phyloP scores from a whole-genome alignment of 2,113 vertebrate genomes.

The Symphodus melops region DNA sequence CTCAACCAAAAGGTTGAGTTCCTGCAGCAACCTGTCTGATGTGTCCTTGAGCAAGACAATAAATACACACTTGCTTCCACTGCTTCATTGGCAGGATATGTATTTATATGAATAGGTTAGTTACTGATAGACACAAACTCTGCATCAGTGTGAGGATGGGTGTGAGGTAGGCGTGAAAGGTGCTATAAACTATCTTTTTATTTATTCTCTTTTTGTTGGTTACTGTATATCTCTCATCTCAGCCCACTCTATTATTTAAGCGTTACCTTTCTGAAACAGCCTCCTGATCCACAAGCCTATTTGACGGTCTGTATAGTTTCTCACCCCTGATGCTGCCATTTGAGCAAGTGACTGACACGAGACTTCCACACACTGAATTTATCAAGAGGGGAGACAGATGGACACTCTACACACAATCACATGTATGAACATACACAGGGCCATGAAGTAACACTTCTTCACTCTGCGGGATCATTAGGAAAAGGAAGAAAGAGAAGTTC shows the following conservation, averaged over 20 bases:
- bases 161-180: too few species aligned
- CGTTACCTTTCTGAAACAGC: conserved; percentile 3
- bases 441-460: conserved; percentile 24
- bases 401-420: conserved; percentile 34
- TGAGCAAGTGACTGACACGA: conserved; percentile 69
- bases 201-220: conserved; percentile 50
- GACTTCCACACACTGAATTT: conserved; percentile 74
- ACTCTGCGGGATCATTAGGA: conserved; percentile 30
- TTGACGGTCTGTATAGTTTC: conserved; percentile 73
- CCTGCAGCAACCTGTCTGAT: too few species aligned
- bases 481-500: conserved; percentile 39
- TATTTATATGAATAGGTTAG: too few species aligned
- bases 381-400: conserved; percentile 48
- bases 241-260: conserved; percentile 52
- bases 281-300: conserved; percentile 72
- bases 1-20: too few species aligned
- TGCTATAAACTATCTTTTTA: not conserved
- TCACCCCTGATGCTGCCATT: conserved; percentile 59
- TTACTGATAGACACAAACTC: too few species aligned
- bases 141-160: too few species aligned
- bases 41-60: too few species aligned
- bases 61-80: too few species aligned
- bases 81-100: too few species aligned
- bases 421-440: conserved; percentile 25
- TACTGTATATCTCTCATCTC: conserved; percentile 7